Evolutionary conservation across 2,797 vertebrate genomes (phyloP).

Genomic region (Typhlichthys subterraneus): DNA sequence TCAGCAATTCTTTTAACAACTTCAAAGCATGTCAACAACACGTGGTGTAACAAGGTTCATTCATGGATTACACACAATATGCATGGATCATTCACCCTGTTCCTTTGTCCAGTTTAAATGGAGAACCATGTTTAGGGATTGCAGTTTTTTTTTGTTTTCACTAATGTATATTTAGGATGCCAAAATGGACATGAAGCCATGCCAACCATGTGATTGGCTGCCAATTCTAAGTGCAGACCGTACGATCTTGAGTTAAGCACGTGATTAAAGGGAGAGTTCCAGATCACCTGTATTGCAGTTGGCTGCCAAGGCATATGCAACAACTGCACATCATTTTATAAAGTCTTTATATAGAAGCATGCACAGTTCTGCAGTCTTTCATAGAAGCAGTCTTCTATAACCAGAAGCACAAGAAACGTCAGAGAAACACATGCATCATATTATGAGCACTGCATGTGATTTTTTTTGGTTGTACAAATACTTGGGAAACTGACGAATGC

Average conservation of each 20-base stretch:
- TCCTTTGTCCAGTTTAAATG: slow-evolving; percentile 48
- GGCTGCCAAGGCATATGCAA: slow-evolving; percentile 6
- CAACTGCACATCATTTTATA: not conserved
- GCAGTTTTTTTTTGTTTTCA: slow-evolving; percentile 5
- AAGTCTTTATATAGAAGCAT: not conserved
- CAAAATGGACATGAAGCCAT: slow-evolving; percentile 60
- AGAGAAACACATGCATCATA: no score
- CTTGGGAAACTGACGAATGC: not conserved
- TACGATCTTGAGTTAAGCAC: slow-evolving; percentile 32
- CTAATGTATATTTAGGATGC: slow-evolving; percentile 30
- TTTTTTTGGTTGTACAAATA: not conserved
- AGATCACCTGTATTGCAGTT: slow-evolving; percentile 44
- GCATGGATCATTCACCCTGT: slow-evolving; percentile 78
- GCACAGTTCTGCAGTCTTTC: slow-evolving; percentile 13
- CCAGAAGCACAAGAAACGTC: no score
- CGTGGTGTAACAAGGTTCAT: slow-evolving; percentile 16
- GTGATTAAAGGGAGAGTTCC: slow-evolving; percentile 29
- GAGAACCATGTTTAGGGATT: slow-evolving; percentile 23
- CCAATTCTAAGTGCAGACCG: slow-evolving; percentile 34
- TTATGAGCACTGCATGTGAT: not conserved
- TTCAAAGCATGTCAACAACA: slow-evolving; percentile 63
- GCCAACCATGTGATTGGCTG: slow-evolving; percentile 38
- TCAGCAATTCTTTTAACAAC: slow-evolving; percentile 63
- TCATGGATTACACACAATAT: slow-evolving; percentile 74
- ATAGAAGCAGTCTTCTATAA: not conserved